phyloP scores from a whole-genome alignment of 2,113 vertebrate species.

The Phrynocephalus versicolor region DNA sequence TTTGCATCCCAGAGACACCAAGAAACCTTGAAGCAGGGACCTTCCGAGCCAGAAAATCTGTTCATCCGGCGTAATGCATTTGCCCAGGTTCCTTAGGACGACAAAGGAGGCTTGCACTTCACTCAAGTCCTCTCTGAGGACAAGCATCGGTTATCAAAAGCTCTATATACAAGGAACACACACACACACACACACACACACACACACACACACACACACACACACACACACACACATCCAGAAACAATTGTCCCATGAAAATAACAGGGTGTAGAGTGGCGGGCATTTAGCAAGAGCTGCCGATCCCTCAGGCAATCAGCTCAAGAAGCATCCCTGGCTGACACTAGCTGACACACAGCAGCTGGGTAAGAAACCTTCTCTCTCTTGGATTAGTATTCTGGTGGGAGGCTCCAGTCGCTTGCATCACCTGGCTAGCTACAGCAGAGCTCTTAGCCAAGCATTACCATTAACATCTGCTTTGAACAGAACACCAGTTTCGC shows the following conservation, averaged over 20 bases:
- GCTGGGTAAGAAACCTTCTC: slow-evolving; percentile 42
- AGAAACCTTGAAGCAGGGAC: not conserved
- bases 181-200: too few relatives aligned
- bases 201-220: too few relatives aligned
- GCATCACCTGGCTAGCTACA: slow-evolving; percentile 24
- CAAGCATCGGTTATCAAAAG: not conserved
- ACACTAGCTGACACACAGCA: slow-evolving; percentile 31
- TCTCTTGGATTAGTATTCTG: slow-evolving; percentile 63
- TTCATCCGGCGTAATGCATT: slow-evolving; percentile 56
- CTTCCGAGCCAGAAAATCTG: slow-evolving; percentile 56
- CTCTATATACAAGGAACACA: not conserved
- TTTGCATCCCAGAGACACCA: slow-evolving; percentile 53
- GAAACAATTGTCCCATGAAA: slow-evolving; percentile 40
- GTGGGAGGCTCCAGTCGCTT: slow-evolving; percentile 62
- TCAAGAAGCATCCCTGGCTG: slow-evolving; percentile 54
- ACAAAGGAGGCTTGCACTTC: slow-evolving; percentile 62
- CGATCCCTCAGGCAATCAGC: not conserved
- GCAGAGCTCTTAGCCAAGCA: slow-evolving; percentile 63
- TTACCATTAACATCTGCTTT: slow-evolving; percentile 48
- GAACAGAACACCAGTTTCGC: slow-evolving; percentile 64
- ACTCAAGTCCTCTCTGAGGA: slow-evolving; percentile 24
- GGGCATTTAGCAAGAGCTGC: slow-evolving; percentile 40
- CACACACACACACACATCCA: too few relatives aligned
- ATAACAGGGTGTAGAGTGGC: slow-evolving; percentile 14
- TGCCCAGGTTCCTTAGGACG: slow-evolving; percentile 60